Percentiles rank a stretch among this genome's conserved stretches.
These are phyloP conservation scores for Troides aeacus DNA, from an alignment of 2,888 invertebrate genomes.

Conservation along the genomic window DNA sequence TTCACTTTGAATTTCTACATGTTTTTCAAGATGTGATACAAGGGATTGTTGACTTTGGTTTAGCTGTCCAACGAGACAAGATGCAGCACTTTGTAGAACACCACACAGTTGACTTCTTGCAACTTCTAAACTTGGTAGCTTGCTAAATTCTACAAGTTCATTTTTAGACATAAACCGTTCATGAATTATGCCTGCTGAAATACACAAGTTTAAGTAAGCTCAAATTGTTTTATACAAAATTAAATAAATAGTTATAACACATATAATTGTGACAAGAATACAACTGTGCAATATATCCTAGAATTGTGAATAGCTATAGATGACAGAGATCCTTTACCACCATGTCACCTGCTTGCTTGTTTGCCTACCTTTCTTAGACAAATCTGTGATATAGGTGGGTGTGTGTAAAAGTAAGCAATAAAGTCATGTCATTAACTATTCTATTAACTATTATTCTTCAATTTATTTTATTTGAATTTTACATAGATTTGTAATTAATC, in stretches of 20 bases:
- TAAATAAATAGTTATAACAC: not conserved
- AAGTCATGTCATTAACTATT: too few species aligned
- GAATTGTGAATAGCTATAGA: too few species aligned
- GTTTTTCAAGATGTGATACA: constrained; percentile 83
- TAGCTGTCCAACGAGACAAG: constrained; percentile 82
- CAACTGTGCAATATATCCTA: too few species aligned
- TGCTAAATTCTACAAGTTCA: constrained; percentile 84
- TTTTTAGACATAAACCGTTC: constrained; percentile 83
- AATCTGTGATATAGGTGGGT: too few species aligned
- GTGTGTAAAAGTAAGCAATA: too few species aligned
- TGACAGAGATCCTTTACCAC: too few species aligned
- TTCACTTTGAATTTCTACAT: constrained; percentile 61
- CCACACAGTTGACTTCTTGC: constrained; percentile 85
- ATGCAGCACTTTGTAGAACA: constrained; percentile 83
- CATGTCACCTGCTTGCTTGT: too few species aligned
- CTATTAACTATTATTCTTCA: too few species aligned
- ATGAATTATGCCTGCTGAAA: constrained; percentile 86
- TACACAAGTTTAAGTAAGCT: not conserved
- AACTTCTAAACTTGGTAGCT: constrained; percentile 82
- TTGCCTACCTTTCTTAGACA: too few species aligned
- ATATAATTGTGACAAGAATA: too few species aligned
- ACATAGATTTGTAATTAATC: too few species aligned
- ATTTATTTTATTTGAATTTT: too few species aligned
- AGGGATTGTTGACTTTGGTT: constrained; percentile 84
- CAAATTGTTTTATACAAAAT: not conserved